These are phyloP conservation scores for Pterois miles DNA, from an alignment of 2,797 vertebrate species.

Conservation along the genomic window DNA sequence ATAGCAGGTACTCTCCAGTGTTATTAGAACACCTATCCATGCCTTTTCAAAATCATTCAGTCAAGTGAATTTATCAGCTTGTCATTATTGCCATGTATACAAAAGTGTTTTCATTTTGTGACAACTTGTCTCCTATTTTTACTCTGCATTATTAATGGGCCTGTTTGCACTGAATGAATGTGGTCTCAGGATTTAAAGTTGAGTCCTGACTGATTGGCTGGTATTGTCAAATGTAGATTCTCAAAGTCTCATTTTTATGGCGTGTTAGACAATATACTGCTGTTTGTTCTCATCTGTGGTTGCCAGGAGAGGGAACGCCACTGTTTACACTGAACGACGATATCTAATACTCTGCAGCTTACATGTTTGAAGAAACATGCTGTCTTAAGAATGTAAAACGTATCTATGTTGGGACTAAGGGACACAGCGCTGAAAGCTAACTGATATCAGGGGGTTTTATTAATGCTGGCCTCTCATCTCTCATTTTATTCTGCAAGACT, in stretches of 20 bases:
- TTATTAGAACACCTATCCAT: conserved; percentile 25
- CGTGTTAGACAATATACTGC: conserved; percentile 18
- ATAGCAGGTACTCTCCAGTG: conserved; percentile 28
- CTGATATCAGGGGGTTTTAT: conserved; percentile 54
- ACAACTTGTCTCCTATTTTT: conserved; percentile 21
- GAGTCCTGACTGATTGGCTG: conserved; percentile 1
- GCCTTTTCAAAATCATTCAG: conserved; percentile 36
- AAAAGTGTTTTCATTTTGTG: conserved; percentile 16
- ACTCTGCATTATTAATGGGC: not conserved
- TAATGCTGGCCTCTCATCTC: conserved; percentile 39
- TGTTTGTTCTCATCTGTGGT: conserved; percentile 59
- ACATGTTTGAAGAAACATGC: conserved; percentile 45
- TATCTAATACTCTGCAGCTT: conserved; percentile 33
- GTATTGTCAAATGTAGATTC: conserved; percentile 24
- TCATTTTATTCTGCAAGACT: conserved; percentile 24
- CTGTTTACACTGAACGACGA: conserved; percentile 65
- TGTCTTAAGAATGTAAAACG: conserved; percentile 81
- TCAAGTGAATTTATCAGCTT: conserved; percentile 30
- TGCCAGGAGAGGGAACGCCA: conserved; percentile 35
- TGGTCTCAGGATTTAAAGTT: conserved; percentile 24
- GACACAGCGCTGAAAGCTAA: conserved; percentile 70
- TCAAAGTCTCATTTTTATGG: conserved; percentile 10
- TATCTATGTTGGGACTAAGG: conserved; percentile 62
- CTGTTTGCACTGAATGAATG: conserved; percentile 40
- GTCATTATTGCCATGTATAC: conserved; percentile 36